Evolutionary conservation across 2,888 invertebrate genomes (phyloP), one percentile per base, ranked within the genome.

Genomic region (Apamea crenata): DNA sequence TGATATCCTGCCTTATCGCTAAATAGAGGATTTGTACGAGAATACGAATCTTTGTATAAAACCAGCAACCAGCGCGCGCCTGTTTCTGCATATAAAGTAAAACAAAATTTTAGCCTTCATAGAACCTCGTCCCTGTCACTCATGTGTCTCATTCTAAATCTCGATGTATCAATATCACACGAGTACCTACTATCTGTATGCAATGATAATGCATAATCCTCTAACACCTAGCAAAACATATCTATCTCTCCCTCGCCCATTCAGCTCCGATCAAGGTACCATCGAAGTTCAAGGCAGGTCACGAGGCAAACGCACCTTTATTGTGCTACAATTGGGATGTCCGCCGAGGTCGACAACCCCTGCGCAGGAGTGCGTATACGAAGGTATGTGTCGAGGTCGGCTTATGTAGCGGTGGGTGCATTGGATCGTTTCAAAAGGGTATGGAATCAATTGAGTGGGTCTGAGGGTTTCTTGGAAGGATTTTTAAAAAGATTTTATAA

Each of bases 221-320:
- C 16, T 2, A 32, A 40, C 14, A 78, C 12, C 1, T 29, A 77
- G 29, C 18, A 29, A 29, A 14, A 82, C 47, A 25, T 18, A 56
- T 7, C 25, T 5, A 29, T 68, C 1, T 44, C 50, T 50, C 61
- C 65, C 25, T 59, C 79, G 47, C 59, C 66, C 56, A 70, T 67
- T 12, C 18, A 50, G 25, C 59, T 74, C n/a, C 71, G 81, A 85
- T 82, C 86, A 83, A 85, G 83, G 87, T 78, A 79, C 83, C 78
- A 84, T 85, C 88, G 90, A 94, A 94, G 96, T 95, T 96, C 96
- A 96, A 96, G 96, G 96, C 95, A 90, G 93, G 93, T 92, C 93
- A 88, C 80, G 94, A 94, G 93, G 94, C 94, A 93, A 95, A 93
- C 93, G 96, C 95, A 96, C 96, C 96, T 96, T 95, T 94, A 96